phyloP scores from a whole-genome alignment of 1,140 invertebrate species.

The Bathynomus jamesi region DNA sequence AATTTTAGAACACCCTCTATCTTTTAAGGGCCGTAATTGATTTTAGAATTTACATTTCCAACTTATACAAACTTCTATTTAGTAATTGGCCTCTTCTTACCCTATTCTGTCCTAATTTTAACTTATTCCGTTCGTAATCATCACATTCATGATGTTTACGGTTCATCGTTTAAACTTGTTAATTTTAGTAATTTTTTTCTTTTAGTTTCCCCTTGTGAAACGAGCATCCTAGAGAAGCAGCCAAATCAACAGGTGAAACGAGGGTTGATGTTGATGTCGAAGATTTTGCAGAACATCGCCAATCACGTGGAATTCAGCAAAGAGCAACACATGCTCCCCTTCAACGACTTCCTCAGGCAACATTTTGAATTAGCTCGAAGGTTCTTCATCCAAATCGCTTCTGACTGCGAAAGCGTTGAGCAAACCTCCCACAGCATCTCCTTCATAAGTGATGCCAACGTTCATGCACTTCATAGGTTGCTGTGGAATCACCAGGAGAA shows the following conservation, averaged over 20 bases:
- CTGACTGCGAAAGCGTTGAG: slow-evolving; percentile 82
- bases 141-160: no score
- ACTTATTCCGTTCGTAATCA: no score
- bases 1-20: no score
- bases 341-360: slow-evolving; percentile 86
- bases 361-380: slow-evolving; percentile 84
- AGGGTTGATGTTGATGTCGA: slow-evolving; percentile 94
- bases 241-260: slow-evolving; percentile 77
- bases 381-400: slow-evolving; percentile 66
- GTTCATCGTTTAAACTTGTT: no score
- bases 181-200: slow-evolving; percentile 14
- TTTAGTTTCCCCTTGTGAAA: slow-evolving; percentile 87
- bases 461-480: slow-evolving; percentile 82
- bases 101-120: no score
- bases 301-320: slow-evolving; percentile 98
- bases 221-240: slow-evolving; percentile 82
- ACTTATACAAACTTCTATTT: no score
- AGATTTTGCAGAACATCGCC: slow-evolving; percentile 97
- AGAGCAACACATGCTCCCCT: slow-evolving; percentile 94
- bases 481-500: slow-evolving; percentile 94
- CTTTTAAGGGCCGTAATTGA: no score
- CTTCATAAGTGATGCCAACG: slow-evolving; percentile 94
- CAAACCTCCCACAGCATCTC: slow-evolving; percentile 81
- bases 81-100: no score
- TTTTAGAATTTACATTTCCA: no score